A percentile compares a stretch with the other conserved stretches of the same genome.
These are phyloP conservation scores for Chaetodon trifascialis DNA, from an alignment of 2,113 vertebrate species.

Conservation along the genomic window DNA sequence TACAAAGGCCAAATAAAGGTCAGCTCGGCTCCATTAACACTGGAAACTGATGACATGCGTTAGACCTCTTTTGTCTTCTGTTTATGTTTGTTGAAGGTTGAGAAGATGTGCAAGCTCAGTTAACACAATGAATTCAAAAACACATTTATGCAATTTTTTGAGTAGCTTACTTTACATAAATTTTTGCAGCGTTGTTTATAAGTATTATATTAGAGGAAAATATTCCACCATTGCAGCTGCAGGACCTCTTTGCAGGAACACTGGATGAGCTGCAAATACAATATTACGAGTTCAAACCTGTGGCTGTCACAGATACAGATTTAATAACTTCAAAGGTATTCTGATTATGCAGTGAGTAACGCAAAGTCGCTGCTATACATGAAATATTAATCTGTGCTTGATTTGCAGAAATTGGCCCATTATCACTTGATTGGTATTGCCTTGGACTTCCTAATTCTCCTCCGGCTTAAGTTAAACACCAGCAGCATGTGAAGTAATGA, in stretches of 20 bases:
- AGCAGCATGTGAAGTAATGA: slow-evolving; percentile 27
- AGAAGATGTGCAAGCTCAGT: not conserved
- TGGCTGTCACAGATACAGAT: slow-evolving; percentile 6
- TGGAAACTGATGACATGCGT: slow-evolving; percentile 12
- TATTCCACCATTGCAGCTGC: too few species aligned
- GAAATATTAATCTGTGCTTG: slow-evolving; percentile 45
- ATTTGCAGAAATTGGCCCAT: slow-evolving; percentile 41
- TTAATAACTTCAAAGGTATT: slow-evolving; percentile 21
- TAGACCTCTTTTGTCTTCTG: not conserved
- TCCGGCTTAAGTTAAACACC: slow-evolving; percentile 12
- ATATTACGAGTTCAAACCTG: slow-evolving; percentile 1
- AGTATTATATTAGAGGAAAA: not conserved
- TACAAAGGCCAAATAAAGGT: slow-evolving; percentile 52
- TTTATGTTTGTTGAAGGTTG: not conserved
- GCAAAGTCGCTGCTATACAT: slow-evolving; percentile 40
- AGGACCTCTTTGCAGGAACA: not conserved
- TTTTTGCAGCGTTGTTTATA: not conserved
- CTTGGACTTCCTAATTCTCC: slow-evolving; percentile 9
- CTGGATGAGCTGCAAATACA: not conserved
- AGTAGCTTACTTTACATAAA: not conserved
- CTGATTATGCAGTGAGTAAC: slow-evolving; percentile 35
- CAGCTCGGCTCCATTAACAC: slow-evolving; percentile 25
- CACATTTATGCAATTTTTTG: not conserved
- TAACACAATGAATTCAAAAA: not conserved
- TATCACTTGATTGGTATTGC: slow-evolving; percentile 13